These are phyloP conservation scores for Macrosteles quadrilineatus DNA, from an alignment of 1,140 invertebrate species.

Conservation along the genomic window DNA sequence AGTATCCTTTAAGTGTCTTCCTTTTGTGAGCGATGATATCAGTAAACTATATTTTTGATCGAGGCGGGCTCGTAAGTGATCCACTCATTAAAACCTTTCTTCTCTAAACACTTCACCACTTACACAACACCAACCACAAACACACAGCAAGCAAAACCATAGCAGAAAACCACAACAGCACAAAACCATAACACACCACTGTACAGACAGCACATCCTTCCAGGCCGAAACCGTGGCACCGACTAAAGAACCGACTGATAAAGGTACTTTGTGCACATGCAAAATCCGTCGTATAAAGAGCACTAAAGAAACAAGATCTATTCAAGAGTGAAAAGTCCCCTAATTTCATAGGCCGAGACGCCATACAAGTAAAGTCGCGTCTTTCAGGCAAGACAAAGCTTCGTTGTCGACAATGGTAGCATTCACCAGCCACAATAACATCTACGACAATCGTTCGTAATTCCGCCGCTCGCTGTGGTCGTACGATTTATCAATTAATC, in stretches of 20 bases:
- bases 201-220: constrained; percentile 12
- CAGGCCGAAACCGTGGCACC: not conserved
- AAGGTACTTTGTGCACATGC: constrained; percentile 35
- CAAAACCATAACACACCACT: not conserved
- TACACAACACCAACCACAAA: too few species aligned
- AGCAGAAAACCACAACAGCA: too few species aligned
- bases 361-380: constrained; percentile 20
- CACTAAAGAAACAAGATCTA: constrained; percentile 29
- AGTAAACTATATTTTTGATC: too few species aligned
- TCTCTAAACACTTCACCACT: too few species aligned
- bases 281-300: constrained; percentile 34
- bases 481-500: constrained; percentile 24
- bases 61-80: too few species aligned
- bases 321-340: constrained; percentile 29
- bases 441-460: constrained; percentile 19
- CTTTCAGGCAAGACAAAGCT: constrained; percentile 28
- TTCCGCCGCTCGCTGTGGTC: constrained; percentile 3
- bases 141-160: too few species aligned
- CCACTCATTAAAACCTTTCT: too few species aligned
- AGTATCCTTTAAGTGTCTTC: too few species aligned
- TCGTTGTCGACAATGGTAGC: constrained; percentile 20
- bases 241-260: constrained; percentile 31
- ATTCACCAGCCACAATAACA: constrained; percentile 18
- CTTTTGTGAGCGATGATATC: too few species aligned
- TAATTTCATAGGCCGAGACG: constrained; percentile 31